phyloP scores from a whole-genome alignment of 2,797 vertebrate species.

The Artibeus lituratus region DNA sequence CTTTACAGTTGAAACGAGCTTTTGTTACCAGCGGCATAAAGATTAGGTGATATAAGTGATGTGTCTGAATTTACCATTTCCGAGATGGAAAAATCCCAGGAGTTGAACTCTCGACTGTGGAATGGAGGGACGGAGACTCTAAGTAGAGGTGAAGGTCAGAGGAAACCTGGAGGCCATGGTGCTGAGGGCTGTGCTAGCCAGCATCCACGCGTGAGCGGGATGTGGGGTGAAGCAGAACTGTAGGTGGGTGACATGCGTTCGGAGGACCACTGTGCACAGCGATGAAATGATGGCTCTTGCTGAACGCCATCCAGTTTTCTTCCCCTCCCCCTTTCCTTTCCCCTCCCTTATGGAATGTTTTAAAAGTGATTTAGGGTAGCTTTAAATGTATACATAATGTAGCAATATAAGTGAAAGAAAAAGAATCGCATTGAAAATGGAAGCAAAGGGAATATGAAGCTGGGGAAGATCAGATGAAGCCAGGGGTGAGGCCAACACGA shows the following conservation, averaged over 20 bases:
- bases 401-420: neutral
- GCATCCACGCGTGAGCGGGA: accelerated
- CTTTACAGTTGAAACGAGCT: neutral
- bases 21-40: neutral
- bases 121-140: neutral
- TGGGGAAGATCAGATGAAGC: neutral
- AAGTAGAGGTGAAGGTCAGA: neutral
- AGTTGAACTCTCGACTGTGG: neutral
- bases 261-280: accelerated
- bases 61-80: neutral
- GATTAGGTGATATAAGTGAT: neutral
- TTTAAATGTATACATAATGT: neutral
- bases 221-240: neutral
- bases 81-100: no score
- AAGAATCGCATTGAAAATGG: neutral
- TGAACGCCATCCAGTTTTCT: neutral
- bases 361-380: neutral
- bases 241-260: neutral
- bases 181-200: neutral
- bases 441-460: neutral
- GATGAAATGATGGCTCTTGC: accelerated
- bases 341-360: neutral
- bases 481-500: neutral
- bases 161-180: neutral
- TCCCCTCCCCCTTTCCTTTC: no score